Evolutionary conservation across 2,888 invertebrate species (phyloP), one percentile per base, ranked within the genome.

Genomic region (Epinotia bilunana): DNA sequence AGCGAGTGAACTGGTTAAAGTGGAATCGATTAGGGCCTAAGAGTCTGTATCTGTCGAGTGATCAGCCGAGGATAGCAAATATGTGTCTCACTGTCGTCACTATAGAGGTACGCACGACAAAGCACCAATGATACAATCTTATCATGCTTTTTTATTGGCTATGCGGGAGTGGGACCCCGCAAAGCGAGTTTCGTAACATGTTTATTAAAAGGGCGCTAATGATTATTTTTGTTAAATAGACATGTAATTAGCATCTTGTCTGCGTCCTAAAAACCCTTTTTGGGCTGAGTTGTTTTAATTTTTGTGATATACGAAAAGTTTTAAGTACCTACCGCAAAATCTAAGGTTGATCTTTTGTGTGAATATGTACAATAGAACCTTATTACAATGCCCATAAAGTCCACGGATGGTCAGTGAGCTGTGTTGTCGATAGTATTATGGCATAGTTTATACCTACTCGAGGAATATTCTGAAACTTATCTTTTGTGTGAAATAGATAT

Each of bases 21-120:
- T 53, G 6, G 53, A 70, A 76, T 77, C 76, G 78, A 78, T 80
- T 79, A 82, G 77, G 83, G 82, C 88, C 88, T 88, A 84, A 87
- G 87, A 91, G 92, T 86, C 33, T 61, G 13, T 69, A 53, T 43
- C 57, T 33, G 43, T 57, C 53, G 20, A 79, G 74, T 79, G 80
- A 83, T 82, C 83, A 87, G 85, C 83, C 84, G 83, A 83, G 58
- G 49, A 39, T 65, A 87, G 84, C 80, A 84, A 86, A 88, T 90
- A 91, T 91, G 90, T 87, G 89, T 86, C 90, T 86, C 92, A 86
- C 90, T 92, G 91, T 83, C 78, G 78, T 18, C 77, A 80, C 80
- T 78, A 76, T 82, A n/a, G n/a, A n/a, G n/a, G n/a, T n/a, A 82
- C 80, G 83, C 82, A 82, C 83, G 85, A 87, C 86, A 85, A 84